Percentiles rank a stretch among this genome's conserved stretches.
These are phyloP conservation scores for Spodoptera littoralis DNA, from an alignment of 2,888 invertebrate genomes.

Conservation along the genomic window DNA sequence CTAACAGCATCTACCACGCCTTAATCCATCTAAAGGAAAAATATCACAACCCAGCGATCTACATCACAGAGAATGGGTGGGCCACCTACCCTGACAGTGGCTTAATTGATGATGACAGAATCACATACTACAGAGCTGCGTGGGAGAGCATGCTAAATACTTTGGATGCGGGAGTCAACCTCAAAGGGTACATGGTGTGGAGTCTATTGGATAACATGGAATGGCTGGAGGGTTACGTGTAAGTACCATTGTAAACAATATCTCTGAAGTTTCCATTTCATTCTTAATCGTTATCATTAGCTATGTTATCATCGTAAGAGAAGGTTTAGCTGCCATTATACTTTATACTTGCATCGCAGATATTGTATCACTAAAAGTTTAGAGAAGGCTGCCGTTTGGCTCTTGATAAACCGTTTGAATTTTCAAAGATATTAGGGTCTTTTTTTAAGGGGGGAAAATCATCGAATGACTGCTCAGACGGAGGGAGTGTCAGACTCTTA, in stretches of 20 bases:
- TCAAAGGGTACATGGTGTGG: conserved; percentile 90
- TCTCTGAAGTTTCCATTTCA: no score
- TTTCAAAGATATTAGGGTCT: no score
- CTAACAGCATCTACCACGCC: conserved; percentile 88
- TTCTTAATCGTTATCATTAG: no score
- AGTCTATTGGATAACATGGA: conserved; percentile 91
- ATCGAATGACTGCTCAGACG: no score
- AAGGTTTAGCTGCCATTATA: no score
- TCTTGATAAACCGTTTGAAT: no score
- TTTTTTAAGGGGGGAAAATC: no score
- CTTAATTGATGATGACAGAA: conserved; percentile 81
- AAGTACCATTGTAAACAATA: conserved; percentile 53
- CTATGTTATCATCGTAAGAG: no score
- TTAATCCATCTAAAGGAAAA: conserved; percentile 82
- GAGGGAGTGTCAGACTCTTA: no score
- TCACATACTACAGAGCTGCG: conserved; percentile 79
- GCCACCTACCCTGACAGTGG: conserved; percentile 69
- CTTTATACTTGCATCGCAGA: no score
- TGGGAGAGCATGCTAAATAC: conserved; percentile 79
- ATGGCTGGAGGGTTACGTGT: conserved; percentile 89
- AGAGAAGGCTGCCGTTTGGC: no score
- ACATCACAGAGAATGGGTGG: conserved; percentile 90
- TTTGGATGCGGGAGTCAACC: conserved; percentile 74
- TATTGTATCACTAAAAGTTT: no score
- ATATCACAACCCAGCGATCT: conserved; percentile 86